phyloP scores from a whole-genome alignment of 1,140 invertebrate species.

The Cecropterus lyciades region DNA sequence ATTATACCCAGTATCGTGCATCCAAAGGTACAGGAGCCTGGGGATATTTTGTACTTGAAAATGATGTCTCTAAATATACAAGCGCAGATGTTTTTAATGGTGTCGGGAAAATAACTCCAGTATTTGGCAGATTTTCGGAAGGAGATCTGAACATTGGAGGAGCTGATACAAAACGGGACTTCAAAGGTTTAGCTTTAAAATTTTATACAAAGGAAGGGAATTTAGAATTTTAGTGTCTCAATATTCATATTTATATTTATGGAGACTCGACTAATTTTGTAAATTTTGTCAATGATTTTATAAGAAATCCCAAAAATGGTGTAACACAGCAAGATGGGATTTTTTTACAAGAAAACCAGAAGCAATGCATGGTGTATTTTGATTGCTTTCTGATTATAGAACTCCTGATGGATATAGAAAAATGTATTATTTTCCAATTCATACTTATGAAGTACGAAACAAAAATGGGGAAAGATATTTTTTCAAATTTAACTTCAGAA shows the following conservation, averaged over 20 bases:
- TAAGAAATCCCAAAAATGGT: conserved; percentile 88
- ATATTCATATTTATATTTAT: conserved; percentile 89
- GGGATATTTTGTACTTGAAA: conserved; percentile 97
- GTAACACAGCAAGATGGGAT: conserved; percentile 94
- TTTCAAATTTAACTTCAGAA: conserved; percentile 90
- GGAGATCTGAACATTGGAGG: conserved; percentile 93
- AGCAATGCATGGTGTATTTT: conserved; percentile 90
- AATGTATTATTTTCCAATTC: conserved; percentile 87
- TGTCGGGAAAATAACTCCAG: conserved; percentile 93
- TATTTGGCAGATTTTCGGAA: conserved; percentile 89
- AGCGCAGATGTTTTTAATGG: conserved; percentile 93
- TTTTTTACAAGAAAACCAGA: conserved; percentile 92
- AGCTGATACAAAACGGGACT: conserved; percentile 88
- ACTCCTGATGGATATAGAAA: conserved; percentile 93
- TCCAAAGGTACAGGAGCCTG: conserved; percentile 93
- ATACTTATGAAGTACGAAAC: conserved; percentile 90
- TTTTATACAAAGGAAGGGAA: conserved; percentile 91
- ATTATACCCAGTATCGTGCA: no score
- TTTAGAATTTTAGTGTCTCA: conserved; percentile 89
- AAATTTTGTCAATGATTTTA: conserved; percentile 85
- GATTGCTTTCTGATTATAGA: conserved; percentile 94
- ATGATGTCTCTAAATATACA: conserved; percentile 94
- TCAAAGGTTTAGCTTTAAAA: conserved; percentile 88
- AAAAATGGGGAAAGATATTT: conserved; percentile 84
- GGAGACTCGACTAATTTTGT: conserved; percentile 87